phyloP scores from a whole-genome alignment of 2,797 vertebrate species.

The Paedocypris micromegethes region DNA sequence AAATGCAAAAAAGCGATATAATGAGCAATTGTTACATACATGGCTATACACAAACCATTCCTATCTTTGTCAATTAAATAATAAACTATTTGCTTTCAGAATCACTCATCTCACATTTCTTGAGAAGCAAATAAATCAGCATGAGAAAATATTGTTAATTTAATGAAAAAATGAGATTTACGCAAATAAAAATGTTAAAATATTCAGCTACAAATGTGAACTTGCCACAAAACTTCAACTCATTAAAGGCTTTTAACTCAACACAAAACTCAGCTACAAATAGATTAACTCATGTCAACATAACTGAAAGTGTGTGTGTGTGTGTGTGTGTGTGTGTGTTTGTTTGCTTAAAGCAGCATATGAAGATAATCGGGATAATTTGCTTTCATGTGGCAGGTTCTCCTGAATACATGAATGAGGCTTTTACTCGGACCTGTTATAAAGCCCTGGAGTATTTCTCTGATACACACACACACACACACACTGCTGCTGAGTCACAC shows the following conservation, averaged over 20 bases:
- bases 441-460: slow-evolving; percentile 4
- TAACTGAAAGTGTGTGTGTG: background rate
- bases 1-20: too few relatives aligned
- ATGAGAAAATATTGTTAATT: too few relatives aligned
- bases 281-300: too few relatives aligned
- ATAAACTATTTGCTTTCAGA: too few relatives aligned
- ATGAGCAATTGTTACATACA: too few relatives aligned
- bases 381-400: slow-evolving; percentile 1
- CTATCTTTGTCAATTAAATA: too few relatives aligned
- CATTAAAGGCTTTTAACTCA: too few relatives aligned
- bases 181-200: background rate
- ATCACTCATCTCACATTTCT: background rate
- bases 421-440: slow-evolving; percentile 20
- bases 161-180: background rate
- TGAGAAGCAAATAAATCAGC: too few relatives aligned
- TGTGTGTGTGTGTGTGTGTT: background rate
- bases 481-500: slow-evolving; percentile 23
- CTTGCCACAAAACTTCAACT: background rate
- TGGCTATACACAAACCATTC: too few relatives aligned
- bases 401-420: slow-evolving; percentile 28
- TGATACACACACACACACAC: slow-evolving; percentile 10
- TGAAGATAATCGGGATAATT: slow-evolving; percentile 15
- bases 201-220: background rate
- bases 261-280: too few relatives aligned
- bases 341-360: slow-evolving; percentile 2